Percentiles rank a stretch among this genome's conserved stretches.
phyloP scores from a whole-genome alignment of 2,888 invertebrate genomes.

The Phlogophora meticulosa region DNA sequence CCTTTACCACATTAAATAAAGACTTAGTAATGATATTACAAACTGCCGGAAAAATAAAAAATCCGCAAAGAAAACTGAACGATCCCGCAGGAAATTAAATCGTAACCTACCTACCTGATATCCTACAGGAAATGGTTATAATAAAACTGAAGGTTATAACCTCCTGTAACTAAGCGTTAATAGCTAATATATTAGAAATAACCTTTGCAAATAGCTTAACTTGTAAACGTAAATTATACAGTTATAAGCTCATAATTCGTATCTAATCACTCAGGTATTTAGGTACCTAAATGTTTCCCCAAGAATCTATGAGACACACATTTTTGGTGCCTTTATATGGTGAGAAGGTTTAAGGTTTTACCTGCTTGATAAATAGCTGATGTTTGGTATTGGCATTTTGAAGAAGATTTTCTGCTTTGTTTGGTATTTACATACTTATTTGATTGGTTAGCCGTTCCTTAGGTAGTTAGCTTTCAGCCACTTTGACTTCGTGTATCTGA shows the following conservation, averaged over 20 bases:
- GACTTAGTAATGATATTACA: neutral
- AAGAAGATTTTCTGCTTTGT: conserved; percentile 16
- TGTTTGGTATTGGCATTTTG: conserved; percentile 25
- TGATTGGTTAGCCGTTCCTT: neutral
- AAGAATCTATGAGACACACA: conserved; percentile 37
- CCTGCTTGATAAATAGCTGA: neutral
- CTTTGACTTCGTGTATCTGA: too few relatives aligned
- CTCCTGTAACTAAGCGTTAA: conserved; percentile 32
- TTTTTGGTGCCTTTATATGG: conserved; percentile 47
- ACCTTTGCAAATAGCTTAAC: conserved; percentile 53
- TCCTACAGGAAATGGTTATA: conserved; percentile 41
- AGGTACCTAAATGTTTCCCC: conserved; percentile 55
- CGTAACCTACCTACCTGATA: conserved; percentile 11
- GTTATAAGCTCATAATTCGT: conserved; percentile 56
- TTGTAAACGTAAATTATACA: conserved; percentile 55
- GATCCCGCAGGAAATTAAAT: conserved; percentile 16
- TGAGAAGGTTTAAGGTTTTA: conserved; percentile 12
- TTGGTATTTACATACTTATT: neutral
- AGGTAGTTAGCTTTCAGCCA: too few relatives aligned
- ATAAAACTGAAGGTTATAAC: conserved; percentile 33
- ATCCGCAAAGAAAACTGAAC: neutral
- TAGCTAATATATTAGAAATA: conserved; percentile 41
- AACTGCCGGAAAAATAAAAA: conserved; percentile 11
- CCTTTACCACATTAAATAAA: neutral
- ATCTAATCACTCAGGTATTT: conserved; percentile 58